Percentiles rank a stretch among this genome's conserved stretches.
Conservation (phyloP, 1,140 invertebrate genomes). For the Apolygus lucorum region DNA sequence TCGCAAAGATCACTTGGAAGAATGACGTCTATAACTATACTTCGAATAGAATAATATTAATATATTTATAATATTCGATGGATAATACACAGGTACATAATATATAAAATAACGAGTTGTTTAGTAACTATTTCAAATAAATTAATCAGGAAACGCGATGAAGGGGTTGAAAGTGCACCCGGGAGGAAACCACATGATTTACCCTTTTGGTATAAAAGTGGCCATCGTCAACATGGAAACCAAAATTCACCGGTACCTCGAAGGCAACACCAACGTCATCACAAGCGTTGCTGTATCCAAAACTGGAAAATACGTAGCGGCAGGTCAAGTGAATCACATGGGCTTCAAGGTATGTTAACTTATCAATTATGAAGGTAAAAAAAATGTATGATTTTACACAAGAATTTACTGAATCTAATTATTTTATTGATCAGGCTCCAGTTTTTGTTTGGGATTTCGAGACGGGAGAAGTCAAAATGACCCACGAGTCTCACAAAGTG, state of each 20-base stretch:
- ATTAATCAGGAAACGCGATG: constrained; percentile 55
- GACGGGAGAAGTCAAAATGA: constrained; percentile 48
- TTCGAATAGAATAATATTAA: no score
- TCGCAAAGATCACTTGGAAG: no score
- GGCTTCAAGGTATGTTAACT: constrained; percentile 63
- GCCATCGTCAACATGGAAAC: constrained; percentile 64
- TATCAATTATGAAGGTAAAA: neutral
- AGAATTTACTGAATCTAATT: neutral
- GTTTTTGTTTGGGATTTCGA: constrained; percentile 83
- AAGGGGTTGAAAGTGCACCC: constrained; percentile 69
- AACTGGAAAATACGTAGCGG: constrained; percentile 69
- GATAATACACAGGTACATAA: no score
- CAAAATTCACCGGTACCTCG: constrained; percentile 64
- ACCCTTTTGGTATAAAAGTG: constrained; percentile 76
- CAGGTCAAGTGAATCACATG: constrained; percentile 81
- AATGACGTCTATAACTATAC: no score
- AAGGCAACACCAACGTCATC: constrained; percentile 75
- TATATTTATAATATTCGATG: no score
- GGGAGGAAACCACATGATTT: constrained; percentile 63
- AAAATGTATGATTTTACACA: neutral
- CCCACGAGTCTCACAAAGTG: constrained; percentile 74
- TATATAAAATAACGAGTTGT: no score
- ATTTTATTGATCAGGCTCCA: constrained; percentile 48
- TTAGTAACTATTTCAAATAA: no score
- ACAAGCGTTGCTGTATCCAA: constrained; percentile 70